These are phyloP conservation scores for Suricata suricatta DNA, from an alignment of 2,113 vertebrate species.

Conservation along the genomic window DNA sequence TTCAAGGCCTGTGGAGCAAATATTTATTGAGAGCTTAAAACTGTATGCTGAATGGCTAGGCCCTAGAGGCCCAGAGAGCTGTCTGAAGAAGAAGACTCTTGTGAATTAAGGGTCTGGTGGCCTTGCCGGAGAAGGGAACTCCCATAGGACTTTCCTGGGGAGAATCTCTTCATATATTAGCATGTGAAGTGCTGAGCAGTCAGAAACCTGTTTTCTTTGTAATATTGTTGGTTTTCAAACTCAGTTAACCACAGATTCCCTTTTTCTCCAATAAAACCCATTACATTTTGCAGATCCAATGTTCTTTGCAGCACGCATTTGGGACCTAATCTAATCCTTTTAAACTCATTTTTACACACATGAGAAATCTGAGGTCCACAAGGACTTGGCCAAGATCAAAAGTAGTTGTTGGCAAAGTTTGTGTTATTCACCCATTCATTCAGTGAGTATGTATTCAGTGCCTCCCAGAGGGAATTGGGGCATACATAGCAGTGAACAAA, in stretches of 20 bases:
- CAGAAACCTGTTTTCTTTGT: background rate
- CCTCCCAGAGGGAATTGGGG: background rate
- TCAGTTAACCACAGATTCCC: background rate
- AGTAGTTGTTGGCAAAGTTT: background rate
- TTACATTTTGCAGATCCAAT: background rate
- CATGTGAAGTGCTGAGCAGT: background rate
- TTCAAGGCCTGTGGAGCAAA: background rate
- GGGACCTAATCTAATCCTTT: background rate
- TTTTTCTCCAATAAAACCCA: background rate
- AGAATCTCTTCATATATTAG: background rate
- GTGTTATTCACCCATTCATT: background rate
- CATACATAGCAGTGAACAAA: background rate
- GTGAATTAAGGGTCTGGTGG: background rate
- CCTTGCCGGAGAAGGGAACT: background rate
- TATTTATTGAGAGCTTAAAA: background rate
- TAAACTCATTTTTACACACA: background rate
- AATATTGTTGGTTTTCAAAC: background rate
- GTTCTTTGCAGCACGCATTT: background rate
- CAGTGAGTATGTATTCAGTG: background rate
- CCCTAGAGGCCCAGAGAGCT: background rate
- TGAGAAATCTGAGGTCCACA: background rate
- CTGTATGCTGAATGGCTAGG: background rate
- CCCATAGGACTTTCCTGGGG: background rate
- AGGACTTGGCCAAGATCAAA: background rate
- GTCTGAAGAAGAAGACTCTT: background rate